Conservation (phyloP, 2,113 vertebrate species). For the Cebidichthys violaceus region DNA sequence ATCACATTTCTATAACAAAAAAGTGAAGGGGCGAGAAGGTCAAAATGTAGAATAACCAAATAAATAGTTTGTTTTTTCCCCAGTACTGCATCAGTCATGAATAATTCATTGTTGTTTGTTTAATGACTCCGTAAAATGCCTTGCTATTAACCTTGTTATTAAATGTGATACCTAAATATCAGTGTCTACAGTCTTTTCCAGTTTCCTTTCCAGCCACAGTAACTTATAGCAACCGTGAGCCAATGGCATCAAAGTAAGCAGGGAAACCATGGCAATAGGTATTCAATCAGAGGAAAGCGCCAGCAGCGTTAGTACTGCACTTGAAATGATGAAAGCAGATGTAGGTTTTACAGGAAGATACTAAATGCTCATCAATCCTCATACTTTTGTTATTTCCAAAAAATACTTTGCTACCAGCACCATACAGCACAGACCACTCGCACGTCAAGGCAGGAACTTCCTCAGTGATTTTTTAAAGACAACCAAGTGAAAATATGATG, state of each 20-base stretch:
- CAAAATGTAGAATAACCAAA: background rate
- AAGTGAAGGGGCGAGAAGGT: background rate
- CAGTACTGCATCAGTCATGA: background rate
- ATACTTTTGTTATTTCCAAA: background rate
- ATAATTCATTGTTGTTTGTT: background rate
- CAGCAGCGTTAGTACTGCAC: constrained; percentile 60
- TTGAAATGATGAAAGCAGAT: constrained; percentile 42
- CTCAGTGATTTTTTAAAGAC: constrained; percentile 1
- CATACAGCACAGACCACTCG: background rate
- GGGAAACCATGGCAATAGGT: constrained; percentile 87
- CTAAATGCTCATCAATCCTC: background rate
- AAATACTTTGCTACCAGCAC: background rate
- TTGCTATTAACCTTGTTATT: background rate
- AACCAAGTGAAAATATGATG: background rate
- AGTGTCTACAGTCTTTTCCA: background rate
- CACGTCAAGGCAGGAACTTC: constrained; percentile 24
- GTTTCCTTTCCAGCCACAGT: constrained; percentile 59
- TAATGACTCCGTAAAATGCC: background rate
- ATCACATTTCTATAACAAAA: background rate
- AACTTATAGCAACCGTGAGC: constrained; percentile 90
- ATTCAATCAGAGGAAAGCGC: constrained; percentile 77
- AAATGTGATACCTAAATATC: background rate
- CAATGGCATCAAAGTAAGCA: constrained; percentile 83
- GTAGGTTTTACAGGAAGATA: constrained; percentile 29
- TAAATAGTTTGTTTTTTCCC: background rate